Evolutionary conservation across 2,888 invertebrate species (phyloP), one percentile per base, ranked within the genome.

Genomic region (Lasioglossum villosulum): DNA sequence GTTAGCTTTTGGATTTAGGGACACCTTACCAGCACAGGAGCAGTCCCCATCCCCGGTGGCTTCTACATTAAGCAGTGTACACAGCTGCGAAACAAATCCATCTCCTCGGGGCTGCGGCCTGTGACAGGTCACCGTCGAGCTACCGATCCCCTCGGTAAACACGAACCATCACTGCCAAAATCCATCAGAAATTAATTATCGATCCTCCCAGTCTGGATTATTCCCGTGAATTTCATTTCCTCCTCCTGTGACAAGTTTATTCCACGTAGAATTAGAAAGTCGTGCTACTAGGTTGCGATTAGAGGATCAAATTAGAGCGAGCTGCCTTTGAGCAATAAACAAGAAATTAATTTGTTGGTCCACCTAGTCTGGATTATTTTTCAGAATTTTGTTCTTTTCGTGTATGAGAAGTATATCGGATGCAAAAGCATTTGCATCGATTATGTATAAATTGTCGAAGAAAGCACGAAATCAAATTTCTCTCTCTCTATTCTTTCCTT

Each of bases 21-120:
- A 94, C 92, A 93, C 92, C 91, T 94, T 91, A 94, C 94, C 94
- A 93, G 93, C 90, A 92, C 19, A 19, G 90, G 83, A 90, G 84
- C 90, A 89, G 90, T 86, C 90, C 89, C 88, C 86, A 48, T 87
- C 59, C 82, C 83, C 87, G 86, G 82, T 89, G 88, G 90, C 88
- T 91, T 86, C 89, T 91, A 93, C 92, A 93, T 94, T 94, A 94
- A 93, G 90, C 90, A 91, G 95, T 95, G 92, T 95, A 95, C 94
- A 95, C 95, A 95, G 95, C 95, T 95, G 95, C 94, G 91, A 92
- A 88, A 93, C 93, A 94, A 94, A 95, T 94, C 93, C 93, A 93
- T 94, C 93, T 93, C 92, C 88, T 86, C 85, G 84, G 90, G 59
- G 73, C 76, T 63, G 74, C 86, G 82, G 88, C 91, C 92, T 71